Conservation (phyloP, 1,140 invertebrate species). For the Oedothorax gibbosus region DNA sequence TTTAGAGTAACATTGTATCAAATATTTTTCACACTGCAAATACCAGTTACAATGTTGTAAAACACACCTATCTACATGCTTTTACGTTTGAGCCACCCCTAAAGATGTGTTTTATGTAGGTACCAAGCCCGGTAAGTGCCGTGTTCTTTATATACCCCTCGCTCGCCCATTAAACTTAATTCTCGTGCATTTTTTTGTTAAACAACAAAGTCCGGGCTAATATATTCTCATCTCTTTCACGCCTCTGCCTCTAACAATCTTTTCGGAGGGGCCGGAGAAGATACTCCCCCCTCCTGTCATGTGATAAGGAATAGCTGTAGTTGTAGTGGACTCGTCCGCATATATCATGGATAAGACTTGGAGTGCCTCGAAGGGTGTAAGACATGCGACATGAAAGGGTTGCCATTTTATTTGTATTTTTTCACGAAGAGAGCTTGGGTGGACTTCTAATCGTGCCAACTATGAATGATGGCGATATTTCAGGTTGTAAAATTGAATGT, state of each 20-base stretch:
- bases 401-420: background rate
- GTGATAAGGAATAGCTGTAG: slow-evolving; percentile 13
- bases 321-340: slow-evolving; percentile 1
- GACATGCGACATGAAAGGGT: slow-evolving; percentile 5
- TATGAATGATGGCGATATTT: no score
- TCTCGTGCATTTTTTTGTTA: slow-evolving; percentile 2
- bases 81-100: background rate
- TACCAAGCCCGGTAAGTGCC: slow-evolving; percentile 5
- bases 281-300: slow-evolving; percentile 14
- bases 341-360: slow-evolving; percentile 35
- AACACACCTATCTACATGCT: no score
- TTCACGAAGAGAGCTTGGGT: no score
- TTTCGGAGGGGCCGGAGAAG: background rate
- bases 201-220: background rate
- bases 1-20: no score
- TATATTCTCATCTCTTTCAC: slow-evolving; percentile 28
- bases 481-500: no score
- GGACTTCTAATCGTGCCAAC: no score
- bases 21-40: no score
- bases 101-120: slow-evolving; percentile 34
- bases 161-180: slow-evolving; percentile 38
- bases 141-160: slow-evolving; percentile 22
- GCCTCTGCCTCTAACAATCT: background rate
- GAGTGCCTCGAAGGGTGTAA: background rate
- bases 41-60: no score